Percentiles rank a stretch among this genome's conserved stretches.
Conservation (phyloP, 2,797 vertebrate genomes). For the Etheostoma nigrum region DNA sequence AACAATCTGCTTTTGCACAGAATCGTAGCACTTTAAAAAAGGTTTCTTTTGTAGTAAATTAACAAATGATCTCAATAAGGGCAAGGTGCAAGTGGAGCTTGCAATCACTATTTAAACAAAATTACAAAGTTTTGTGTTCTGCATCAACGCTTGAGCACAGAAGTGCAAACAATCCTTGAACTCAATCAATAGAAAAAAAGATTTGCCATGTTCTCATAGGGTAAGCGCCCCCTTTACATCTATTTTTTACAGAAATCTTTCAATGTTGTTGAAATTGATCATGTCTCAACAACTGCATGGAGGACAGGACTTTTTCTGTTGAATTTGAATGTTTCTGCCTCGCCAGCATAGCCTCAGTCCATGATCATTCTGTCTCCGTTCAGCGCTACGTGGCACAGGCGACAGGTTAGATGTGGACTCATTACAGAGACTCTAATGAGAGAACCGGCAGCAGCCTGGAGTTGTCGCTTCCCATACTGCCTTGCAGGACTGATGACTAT, state of each 20-base stretch:
- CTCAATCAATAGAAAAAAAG: conserved; percentile 1
- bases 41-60: neutral
- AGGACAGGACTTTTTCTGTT: conserved; percentile 18
- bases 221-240: neutral
- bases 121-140: conserved; percentile 1
- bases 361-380: conserved; percentile 31
- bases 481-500: conserved; percentile 66
- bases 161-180: conserved; percentile 4
- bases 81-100: neutral
- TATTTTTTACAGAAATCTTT: conserved; percentile 16
- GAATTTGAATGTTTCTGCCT: conserved; percentile 17
- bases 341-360: conserved; percentile 7
- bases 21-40: neutral
- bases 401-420: conserved; percentile 64
- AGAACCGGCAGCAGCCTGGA: conserved; percentile 58
- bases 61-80: conserved; percentile 5
- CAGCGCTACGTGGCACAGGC: conserved; percentile 10
- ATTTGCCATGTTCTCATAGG: neutral
- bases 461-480: conserved; percentile 63
- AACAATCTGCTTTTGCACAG: neutral
- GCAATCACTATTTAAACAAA: conserved; percentile 7
- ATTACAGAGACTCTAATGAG: conserved; percentile 70
- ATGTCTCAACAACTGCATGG: neutral
- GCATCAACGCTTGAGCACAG: neutral
- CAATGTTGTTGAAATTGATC: conserved; percentile 9